phyloP scores from a whole-genome alignment of 2,888 invertebrate genomes.

The Clusia tigrina region DNA sequence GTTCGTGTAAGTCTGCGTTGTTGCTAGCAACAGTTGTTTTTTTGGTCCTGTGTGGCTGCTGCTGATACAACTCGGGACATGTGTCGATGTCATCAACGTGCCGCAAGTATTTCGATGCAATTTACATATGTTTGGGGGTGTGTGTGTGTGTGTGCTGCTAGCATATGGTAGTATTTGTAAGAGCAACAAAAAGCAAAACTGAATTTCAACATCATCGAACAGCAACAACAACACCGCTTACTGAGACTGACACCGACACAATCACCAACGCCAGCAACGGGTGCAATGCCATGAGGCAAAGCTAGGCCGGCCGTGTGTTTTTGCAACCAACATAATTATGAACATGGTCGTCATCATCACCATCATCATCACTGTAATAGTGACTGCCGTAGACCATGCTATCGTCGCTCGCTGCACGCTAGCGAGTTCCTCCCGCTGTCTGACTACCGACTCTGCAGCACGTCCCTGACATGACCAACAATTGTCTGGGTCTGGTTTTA shows the following conservation, averaged over 20 bases:
- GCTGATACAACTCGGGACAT: conserved; percentile 1
- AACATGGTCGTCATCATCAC: conserved; percentile 4
- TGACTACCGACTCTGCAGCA: background rate
- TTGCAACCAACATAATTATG: background rate
- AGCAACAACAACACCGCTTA: background rate
- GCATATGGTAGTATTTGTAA: too few relatives aligned
- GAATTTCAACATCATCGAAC: conserved; percentile 8
- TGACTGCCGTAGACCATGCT: too few relatives aligned
- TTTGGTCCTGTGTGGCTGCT: background rate
- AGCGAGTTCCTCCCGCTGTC: background rate
- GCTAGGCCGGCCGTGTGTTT: conserved; percentile 5
- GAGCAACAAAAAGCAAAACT: background rate
- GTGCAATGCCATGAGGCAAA: conserved; percentile 14
- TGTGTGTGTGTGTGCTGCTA: too few relatives aligned
- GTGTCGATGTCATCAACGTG: conserved; percentile 16
- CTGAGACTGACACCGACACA: background rate
- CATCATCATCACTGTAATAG: background rate
- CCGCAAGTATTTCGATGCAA: conserved; percentile 7
- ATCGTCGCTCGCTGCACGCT: background rate
- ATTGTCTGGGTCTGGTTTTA: conserved; percentile 25
- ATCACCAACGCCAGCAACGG: background rate
- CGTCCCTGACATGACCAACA: conserved; percentile 27
- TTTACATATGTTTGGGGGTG: background rate
- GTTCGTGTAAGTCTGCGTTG: background rate
- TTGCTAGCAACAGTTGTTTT: conserved; percentile 5